Percentiles rank a stretch among this genome's conserved stretches.
Evolutionary conservation across 2,888 invertebrate genomes (phyloP).

Genomic region (Sesamia inferens): DNA sequence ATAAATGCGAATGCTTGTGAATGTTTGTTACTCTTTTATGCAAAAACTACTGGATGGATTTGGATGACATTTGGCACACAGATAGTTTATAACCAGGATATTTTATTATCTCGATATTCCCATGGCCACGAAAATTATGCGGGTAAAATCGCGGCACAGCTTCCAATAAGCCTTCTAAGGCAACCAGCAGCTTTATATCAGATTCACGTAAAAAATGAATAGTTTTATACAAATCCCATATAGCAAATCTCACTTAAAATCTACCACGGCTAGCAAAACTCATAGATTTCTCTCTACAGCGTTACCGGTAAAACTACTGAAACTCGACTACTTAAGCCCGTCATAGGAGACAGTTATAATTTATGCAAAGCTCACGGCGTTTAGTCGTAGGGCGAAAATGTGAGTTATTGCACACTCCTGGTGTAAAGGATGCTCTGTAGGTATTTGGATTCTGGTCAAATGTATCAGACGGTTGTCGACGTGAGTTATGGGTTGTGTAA

Average conservation of each 20-base stretch:
- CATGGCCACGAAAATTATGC: no score
- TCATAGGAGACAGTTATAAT: slow-evolving; percentile 64
- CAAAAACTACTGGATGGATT: no score
- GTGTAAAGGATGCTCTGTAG: slow-evolving; percentile 13
- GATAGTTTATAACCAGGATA: no score
- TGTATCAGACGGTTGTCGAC: background rate
- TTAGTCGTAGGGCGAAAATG: slow-evolving; percentile 57
- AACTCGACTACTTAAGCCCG: slow-evolving; percentile 49
- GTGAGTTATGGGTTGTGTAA: slow-evolving; percentile 15
- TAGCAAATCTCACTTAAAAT: background rate
- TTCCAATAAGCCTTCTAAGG: background rate
- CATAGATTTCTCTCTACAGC: slow-evolving; percentile 1
- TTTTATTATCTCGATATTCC: no score
- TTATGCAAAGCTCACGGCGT: slow-evolving; percentile 63
- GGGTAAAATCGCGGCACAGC: no score
- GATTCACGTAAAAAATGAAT: background rate
- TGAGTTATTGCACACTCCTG: slow-evolving; percentile 60
- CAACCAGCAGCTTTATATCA: background rate
- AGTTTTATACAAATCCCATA: background rate
- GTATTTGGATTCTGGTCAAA: slow-evolving; percentile 37
- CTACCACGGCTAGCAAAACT: background rate
- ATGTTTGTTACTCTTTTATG: no score
- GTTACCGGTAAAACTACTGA: slow-evolving; percentile 5
- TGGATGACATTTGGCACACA: no score
- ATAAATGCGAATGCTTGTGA: no score